phyloP scores from a whole-genome alignment of 2,888 invertebrate genomes.

The Hydropsyche betteni region DNA sequence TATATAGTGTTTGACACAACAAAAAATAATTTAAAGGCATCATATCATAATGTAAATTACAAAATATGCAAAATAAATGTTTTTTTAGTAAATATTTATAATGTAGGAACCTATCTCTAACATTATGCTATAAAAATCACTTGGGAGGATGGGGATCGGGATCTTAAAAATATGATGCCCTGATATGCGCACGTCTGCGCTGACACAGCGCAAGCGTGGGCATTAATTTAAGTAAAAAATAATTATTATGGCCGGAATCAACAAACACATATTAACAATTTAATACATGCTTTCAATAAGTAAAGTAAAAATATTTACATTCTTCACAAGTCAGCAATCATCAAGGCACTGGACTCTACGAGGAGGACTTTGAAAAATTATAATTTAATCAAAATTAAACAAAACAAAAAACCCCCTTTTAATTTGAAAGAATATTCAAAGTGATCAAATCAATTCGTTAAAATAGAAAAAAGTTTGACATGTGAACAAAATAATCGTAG shows the following conservation, averaged over 20 bases:
- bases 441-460: not conserved
- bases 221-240: constrained; percentile 35
- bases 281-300: constrained; percentile 33
- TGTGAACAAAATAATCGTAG: not conserved
- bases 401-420: not conserved
- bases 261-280: constrained; percentile 32
- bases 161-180: constrained; percentile 18
- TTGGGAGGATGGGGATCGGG: too few species aligned
- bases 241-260: constrained; percentile 48
- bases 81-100: not conserved
- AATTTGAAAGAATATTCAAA: too few species aligned
- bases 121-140: too few species aligned
- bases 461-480: not conserved
- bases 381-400: not conserved
- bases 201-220: not conserved
- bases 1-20: constrained; percentile 27
- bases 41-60: constrained; percentile 7
- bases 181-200: not conserved
- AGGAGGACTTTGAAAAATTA: not conserved
- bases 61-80: not conserved
- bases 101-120: not conserved
- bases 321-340: constrained; percentile 21
- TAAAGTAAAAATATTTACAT: constrained; percentile 37
- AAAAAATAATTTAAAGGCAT: constrained; percentile 25
- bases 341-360: constrained; percentile 33